Evolutionary conservation across 2,888 invertebrate species (phyloP).

Genomic region (Torymus tubicola): DNA sequence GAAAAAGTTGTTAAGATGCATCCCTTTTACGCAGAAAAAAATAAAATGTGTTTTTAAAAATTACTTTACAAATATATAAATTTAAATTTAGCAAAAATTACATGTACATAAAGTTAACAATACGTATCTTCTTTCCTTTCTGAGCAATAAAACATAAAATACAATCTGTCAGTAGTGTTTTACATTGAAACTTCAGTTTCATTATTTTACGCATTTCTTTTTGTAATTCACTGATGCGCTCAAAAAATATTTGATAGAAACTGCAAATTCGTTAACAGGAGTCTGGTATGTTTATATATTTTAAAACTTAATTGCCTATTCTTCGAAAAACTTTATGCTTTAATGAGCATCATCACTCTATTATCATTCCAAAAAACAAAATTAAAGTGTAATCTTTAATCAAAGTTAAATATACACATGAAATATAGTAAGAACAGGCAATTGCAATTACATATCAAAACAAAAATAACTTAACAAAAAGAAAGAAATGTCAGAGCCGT

Average conservation of each 20-base stretch:
- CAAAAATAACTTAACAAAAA: slow-evolving; percentile 38
- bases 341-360: slow-evolving; percentile 12
- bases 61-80: slow-evolving; percentile 51
- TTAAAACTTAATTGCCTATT: slow-evolving; percentile 14
- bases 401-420: slow-evolving; percentile 8
- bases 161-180: slow-evolving; percentile 39
- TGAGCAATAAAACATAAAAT: slow-evolving; percentile 39
- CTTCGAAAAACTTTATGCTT: slow-evolving; percentile 8
- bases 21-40: slow-evolving; percentile 35
- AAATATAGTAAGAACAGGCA: slow-evolving; percentile 17
- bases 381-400: slow-evolving; percentile 14
- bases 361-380: slow-evolving; percentile 12
- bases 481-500: slow-evolving; percentile 13
- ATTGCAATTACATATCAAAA: slow-evolving; percentile 27
- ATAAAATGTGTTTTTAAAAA: slow-evolving; percentile 50
- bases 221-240: slow-evolving; percentile 15
- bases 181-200: slow-evolving; percentile 23
- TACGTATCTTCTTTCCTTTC: slow-evolving; percentile 23
- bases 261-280: slow-evolving; percentile 35
- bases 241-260: slow-evolving; percentile 19
- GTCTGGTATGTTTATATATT: slow-evolving; percentile 18
- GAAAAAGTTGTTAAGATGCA: slow-evolving; percentile 38
- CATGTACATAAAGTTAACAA: slow-evolving; percentile 30
- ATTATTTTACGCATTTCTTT: slow-evolving; percentile 28
- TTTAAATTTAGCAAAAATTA: slow-evolving; percentile 40